phyloP scores from a whole-genome alignment of 2,888 invertebrate genomes.

The Sycophila texana region DNA sequence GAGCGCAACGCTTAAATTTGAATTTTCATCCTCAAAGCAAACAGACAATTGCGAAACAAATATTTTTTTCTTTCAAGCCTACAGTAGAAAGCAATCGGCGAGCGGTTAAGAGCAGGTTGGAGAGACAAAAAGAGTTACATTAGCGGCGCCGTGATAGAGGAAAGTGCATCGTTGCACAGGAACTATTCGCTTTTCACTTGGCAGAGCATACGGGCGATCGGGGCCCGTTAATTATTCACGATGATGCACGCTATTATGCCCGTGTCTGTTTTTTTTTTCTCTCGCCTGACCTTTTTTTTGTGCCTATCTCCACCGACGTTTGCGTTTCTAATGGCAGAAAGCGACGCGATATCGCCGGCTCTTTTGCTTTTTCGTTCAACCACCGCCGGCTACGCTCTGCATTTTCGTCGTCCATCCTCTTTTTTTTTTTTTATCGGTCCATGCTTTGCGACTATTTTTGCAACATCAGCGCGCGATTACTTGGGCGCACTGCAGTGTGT shows the following conservation, averaged over 20 bases:
- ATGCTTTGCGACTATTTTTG: too few species aligned
- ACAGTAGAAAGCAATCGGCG: not conserved
- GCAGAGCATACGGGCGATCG: conserved; percentile 8
- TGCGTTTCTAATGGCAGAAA: conserved; percentile 16
- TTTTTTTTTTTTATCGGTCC: too few species aligned
- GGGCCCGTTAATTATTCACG: conserved; percentile 43
- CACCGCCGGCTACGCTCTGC: too few species aligned
- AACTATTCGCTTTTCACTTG: conserved; percentile 35
- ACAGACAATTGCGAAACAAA: too few species aligned
- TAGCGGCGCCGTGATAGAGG: not conserved
- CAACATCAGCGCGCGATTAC: too few species aligned
- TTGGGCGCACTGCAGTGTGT: too few species aligned
- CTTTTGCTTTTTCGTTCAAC: too few species aligned
- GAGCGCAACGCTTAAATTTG: too few species aligned
- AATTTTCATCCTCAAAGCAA: too few species aligned
- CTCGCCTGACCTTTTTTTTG: not conserved
- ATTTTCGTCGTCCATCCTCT: too few species aligned
- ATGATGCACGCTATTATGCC: conserved; percentile 32
- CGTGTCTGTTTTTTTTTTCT: conserved; percentile 15
- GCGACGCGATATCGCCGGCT: too few species aligned
- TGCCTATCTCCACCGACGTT: not conserved
- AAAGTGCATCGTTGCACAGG: conserved; percentile 4
- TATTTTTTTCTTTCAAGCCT: not conserved
- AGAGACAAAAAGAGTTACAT: conserved; percentile 7
- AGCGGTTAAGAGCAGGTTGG: not conserved